Conservation (phyloP, 2,113 vertebrate genomes). For the Setophaga kirtlandii region DNA sequence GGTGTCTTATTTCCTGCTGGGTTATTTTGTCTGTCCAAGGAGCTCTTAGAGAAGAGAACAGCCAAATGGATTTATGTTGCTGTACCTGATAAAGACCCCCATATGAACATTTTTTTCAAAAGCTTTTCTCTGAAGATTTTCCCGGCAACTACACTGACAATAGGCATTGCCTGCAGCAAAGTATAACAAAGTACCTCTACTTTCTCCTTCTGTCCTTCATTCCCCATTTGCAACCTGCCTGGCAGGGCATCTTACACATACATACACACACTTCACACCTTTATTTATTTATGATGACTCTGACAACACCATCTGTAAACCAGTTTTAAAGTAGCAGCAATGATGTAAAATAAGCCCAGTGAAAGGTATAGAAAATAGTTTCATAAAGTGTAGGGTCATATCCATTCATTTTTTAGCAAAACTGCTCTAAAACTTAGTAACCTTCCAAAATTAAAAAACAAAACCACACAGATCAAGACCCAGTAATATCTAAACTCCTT, state of each 20-base stretch:
- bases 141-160: background rate
- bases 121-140: background rate
- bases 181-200: background rate
- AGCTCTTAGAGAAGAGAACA: background rate
- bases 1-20: slow-evolving; percentile 44
- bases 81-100: background rate
- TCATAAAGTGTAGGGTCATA: background rate
- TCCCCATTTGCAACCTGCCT: background rate
- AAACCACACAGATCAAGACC: background rate
- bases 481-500: background rate
- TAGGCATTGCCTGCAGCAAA: background rate
- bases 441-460: background rate
- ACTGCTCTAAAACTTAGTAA: background rate
- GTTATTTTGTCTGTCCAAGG: slow-evolving; percentile 15
- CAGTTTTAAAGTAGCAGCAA: background rate
- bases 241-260: background rate
- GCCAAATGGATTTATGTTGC: slow-evolving; percentile 20
- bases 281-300: background rate
- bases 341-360: background rate
- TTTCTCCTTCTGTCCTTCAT: background rate
- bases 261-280: background rate
- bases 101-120: background rate
- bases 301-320: background rate
- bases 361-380: background rate
- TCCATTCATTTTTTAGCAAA: background rate